Evolutionary conservation across 2,113 vertebrate species (phyloP), one percentile per base, ranked within the genome.

Genomic region (Carassius auratus): DNA sequence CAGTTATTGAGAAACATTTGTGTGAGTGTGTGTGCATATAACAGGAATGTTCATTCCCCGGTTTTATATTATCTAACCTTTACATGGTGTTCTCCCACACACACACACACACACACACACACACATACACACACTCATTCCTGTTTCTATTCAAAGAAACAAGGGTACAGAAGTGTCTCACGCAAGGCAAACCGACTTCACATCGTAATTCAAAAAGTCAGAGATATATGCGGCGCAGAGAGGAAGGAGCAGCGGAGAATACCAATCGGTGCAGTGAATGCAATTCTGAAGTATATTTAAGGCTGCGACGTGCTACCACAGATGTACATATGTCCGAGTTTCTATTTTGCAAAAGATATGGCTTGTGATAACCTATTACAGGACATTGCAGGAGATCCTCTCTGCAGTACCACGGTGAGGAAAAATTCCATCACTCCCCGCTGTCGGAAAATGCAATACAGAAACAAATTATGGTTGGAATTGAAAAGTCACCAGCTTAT

Each of bases 401-500:
- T 92, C 90, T 92, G 94, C 93, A 92, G 92, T 89, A 93, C 86
- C 89, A 64, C 85, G 85, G 90, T 95, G 92, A 95, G 96, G 96
- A 97, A 97, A 95, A 95, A 96, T 97, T 97, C 96, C 95, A 98
- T 99, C 97, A 97, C 96, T 95, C 95, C 95, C 96, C 97, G 95
- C 94, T 95, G 93, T 94, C 88, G 83, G 91, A 89, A 94, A 96
- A 96, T 97, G 96, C 94, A 97, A 98, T 98, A 99, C 96, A 96
- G 97, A 98, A 99, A 99, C 97, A 99, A 99, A 99, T 99, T 98
- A 98, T 97, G 96, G 96, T 96, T 92, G 96, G 96, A 98, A 99
- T 98, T 98, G 98, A 97, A 99, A 99, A 99, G 97, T 98, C 97
- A 97, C 96, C 94, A 93, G 94, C 96, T 98, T 97, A 97, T 98